phyloP scores from a whole-genome alignment of 2,113 vertebrate genomes.

The Puntigrus tetrazona region DNA sequence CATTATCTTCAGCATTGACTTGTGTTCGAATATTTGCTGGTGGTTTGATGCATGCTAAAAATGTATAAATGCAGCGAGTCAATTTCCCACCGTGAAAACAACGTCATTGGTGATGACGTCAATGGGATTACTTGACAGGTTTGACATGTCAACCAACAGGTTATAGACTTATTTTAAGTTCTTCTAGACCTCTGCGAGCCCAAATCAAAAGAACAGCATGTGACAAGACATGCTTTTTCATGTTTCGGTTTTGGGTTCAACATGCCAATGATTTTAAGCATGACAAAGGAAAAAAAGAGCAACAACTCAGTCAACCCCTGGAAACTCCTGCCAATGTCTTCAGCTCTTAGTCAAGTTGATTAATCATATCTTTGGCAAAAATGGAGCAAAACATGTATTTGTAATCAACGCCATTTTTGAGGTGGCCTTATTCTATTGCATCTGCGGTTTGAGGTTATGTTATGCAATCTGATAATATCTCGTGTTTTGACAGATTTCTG shows the following conservation, averaged over 20 bases:
- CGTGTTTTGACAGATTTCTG: conserved; percentile 61
- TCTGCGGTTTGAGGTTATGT: not conserved
- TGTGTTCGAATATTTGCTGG: not conserved
- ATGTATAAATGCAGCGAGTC: not conserved
- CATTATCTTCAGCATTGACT: not conserved
- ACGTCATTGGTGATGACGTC: conserved; percentile 12
- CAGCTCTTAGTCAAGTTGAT: not conserved
- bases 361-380: not conserved
- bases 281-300: not conserved
- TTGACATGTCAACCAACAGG: conserved; percentile 18
- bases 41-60: not conserved
- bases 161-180: conserved; percentile 12
- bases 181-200: not conserved
- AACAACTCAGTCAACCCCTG: not conserved
- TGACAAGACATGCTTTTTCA: not conserved
- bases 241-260: not conserved
- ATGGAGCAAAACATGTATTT: not conserved
- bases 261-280: not conserved
- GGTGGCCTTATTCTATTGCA: not conserved
- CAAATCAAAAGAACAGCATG: not conserved
- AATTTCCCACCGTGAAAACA: not conserved
- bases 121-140: conserved; percentile 6
- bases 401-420: not conserved
- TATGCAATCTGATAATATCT: conserved; percentile 8
- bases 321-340: not conserved